Base-by-base conservation (phyloP, 2,888 invertebrate species). In the Sphaerophoria rueppellii region DNA sequence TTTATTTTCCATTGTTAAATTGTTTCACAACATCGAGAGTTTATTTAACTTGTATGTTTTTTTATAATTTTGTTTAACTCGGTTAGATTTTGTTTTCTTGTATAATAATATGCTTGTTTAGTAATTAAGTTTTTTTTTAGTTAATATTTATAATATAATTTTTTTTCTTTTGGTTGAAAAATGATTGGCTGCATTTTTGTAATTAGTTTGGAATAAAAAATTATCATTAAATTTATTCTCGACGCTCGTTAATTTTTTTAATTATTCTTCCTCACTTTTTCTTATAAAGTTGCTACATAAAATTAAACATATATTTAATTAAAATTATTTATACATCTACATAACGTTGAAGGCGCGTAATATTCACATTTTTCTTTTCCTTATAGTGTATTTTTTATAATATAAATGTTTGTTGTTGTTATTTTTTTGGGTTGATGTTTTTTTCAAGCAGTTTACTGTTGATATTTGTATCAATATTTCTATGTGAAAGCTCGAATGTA, bases 21-120 rank as follows among this genome's bases (percentile, higher is more conserved):
- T 75, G 89, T 89, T 90, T 91, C 91, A 91, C 91, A 91, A 91
- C 91, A 91, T 91, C 90, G 90, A 91, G 91, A 91, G 91, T 90
- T 86, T 91, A 89, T 89, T 89, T 90, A 89, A 88, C 85, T 88
- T 89, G 67, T 52, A 74, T 73, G 60, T 86, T 87, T 88, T 87
- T 88, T 67, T 71, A 71, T 67, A 11, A 63, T 85, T 77, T 60
- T 69, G 57, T 75, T 76, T 65, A 82, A 82, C 87, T 90, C 86
- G 87, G 87, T 79, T 72, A 75, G 75, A 79, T 88, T 88, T 87
- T 83, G 86, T 87, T 57, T 82, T 50, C 57, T 69, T 78, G 63
- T 79, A 60, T 73, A 12, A 69, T 74, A 70, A 72, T 67, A 65
- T 72, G 86, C 87, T 85, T 86, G 57, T 67, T 70, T 81, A 73